phyloP scores from a whole-genome alignment of 1,140 invertebrate species.

The Sinonovacula constricta region DNA sequence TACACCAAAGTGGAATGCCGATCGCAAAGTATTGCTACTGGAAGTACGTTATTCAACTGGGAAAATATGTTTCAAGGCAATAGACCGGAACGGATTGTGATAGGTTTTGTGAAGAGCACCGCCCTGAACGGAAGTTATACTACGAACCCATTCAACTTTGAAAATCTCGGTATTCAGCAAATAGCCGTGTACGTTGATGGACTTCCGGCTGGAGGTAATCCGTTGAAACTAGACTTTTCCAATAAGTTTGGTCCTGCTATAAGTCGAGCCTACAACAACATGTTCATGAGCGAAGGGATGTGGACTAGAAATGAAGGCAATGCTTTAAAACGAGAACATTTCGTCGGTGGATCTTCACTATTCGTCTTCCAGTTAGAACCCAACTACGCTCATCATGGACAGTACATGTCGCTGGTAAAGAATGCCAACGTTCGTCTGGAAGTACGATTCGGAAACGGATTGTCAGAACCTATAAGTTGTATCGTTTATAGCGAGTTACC shows the following conservation, averaged over 20 bases:
- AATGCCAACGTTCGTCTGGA: constrained; percentile 34
- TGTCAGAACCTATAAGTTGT: neutral
- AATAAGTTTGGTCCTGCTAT: neutral
- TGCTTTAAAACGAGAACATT: constrained; percentile 11
- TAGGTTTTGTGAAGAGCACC: neutral
- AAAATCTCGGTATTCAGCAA: constrained; percentile 20
- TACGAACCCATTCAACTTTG: constrained; percentile 41
- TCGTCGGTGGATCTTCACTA: constrained; percentile 26
- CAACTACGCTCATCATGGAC: constrained; percentile 7
- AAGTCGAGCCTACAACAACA: constrained; percentile 15
- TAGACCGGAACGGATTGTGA: neutral
- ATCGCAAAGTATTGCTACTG: too few relatives aligned
- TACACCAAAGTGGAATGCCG: too few relatives aligned
- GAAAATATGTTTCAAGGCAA: neutral
- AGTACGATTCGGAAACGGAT: neutral
- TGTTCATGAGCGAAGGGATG: constrained; percentile 19
- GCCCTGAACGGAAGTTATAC: constrained; percentile 15
- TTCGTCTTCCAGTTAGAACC: constrained; percentile 51
- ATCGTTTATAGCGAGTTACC: constrained; percentile 16
- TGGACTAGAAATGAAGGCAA: constrained; percentile 33
- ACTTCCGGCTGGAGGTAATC: constrained; percentile 26
- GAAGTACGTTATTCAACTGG: too few relatives aligned
- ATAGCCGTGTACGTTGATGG: constrained; percentile 39
- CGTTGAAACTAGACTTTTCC: constrained; percentile 39
- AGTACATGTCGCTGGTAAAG: constrained; percentile 22